Conservation (phyloP, 2,888 invertebrate genomes). For the Lasioglossum figueresi region DNA sequence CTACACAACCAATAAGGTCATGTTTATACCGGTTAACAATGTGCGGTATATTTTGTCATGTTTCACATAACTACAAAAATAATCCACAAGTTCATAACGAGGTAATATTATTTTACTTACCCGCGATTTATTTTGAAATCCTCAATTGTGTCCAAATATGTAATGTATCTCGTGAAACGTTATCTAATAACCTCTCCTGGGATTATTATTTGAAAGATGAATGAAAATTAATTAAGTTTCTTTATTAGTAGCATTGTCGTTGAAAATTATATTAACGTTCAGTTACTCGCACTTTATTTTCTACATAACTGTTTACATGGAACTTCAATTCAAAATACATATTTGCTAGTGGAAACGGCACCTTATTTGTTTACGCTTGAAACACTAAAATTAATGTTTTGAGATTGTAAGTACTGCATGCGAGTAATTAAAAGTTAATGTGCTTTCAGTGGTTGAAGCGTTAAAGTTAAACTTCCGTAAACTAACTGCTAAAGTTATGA, state of each 20-base stretch:
- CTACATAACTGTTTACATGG: too few relatives aligned
- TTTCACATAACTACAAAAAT: slow-evolving; percentile 72
- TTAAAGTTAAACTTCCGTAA: background rate
- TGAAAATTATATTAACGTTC: background rate
- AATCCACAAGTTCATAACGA: slow-evolving; percentile 65
- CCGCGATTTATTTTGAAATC: background rate
- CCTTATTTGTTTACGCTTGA: too few relatives aligned
- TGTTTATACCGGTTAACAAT: slow-evolving; percentile 74
- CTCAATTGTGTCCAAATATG: background rate
- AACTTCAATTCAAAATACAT: too few relatives aligned
- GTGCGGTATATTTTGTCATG: slow-evolving; percentile 86
- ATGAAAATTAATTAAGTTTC: background rate
- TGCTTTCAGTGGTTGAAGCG: background rate
- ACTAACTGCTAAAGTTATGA: background rate
- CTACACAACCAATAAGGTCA: too few relatives aligned
- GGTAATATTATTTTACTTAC: slow-evolving; percentile 62
- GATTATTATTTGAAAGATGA: background rate
- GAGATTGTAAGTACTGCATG: too few relatives aligned
- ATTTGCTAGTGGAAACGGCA: too few relatives aligned
- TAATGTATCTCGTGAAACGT: background rate
- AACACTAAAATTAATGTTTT: too few relatives aligned
- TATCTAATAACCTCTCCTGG: background rate
- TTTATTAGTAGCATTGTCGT: background rate
- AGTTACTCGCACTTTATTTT: too few relatives aligned
- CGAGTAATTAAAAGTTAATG: background rate